Evolutionary conservation across 2,888 invertebrate species (phyloP).

Genomic region (Trichogramma dendrolimi): DNA sequence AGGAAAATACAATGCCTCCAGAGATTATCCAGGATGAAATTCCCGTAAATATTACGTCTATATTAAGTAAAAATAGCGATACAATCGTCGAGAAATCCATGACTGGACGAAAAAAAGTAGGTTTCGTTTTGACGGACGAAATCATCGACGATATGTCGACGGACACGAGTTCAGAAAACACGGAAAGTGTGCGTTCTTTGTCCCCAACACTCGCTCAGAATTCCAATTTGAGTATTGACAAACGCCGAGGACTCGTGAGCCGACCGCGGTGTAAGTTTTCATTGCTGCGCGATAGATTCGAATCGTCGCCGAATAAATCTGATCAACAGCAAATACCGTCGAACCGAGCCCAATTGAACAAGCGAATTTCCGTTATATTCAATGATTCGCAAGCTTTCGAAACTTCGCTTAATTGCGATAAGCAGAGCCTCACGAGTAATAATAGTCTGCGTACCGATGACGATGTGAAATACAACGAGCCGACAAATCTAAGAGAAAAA

Average conservation of each 20-base stretch:
- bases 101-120: conserved; percentile 19
- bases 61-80: background rate
- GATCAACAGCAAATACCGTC: conserved; percentile 10
- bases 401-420: conserved; percentile 34
- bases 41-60: background rate
- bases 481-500: conserved; percentile 54
- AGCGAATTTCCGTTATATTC: conserved; percentile 32
- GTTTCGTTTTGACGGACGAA: conserved; percentile 16
- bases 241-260: conserved; percentile 35
- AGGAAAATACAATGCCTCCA: background rate
- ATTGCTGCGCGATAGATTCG: conserved; percentile 59
- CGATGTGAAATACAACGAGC: conserved; percentile 29
- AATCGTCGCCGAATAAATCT: conserved; percentile 51
- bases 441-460: conserved; percentile 18
- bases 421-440: conserved; percentile 41
- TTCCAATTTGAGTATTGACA: conserved; percentile 26
- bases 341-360: conserved; percentile 11
- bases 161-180: conserved; percentile 7
- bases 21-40: background rate
- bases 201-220: background rate
- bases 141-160: conserved; percentile 16
- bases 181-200: background rate
- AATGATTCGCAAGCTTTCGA: conserved; percentile 32
- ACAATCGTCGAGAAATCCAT: background rate
- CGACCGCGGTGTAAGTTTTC: conserved; percentile 60